These are phyloP conservation scores for Platalea minor DNA, from an alignment of 2,797 vertebrate genomes.

Conservation along the genomic window DNA sequence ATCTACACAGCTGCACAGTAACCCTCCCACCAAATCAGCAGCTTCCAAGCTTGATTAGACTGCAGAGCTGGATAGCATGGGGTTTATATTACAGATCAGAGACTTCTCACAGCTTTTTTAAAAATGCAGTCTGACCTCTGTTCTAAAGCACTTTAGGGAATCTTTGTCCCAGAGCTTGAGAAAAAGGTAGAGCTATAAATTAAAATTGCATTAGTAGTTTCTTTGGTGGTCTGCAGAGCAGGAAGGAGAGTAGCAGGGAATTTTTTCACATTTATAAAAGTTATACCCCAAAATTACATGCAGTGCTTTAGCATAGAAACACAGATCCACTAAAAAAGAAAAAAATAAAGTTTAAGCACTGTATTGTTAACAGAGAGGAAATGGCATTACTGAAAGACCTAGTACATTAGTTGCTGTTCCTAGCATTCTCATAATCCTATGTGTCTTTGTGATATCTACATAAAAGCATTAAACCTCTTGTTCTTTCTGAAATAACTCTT, in stretches of 20 bases:
- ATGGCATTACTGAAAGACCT: background rate
- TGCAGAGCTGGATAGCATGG: background rate
- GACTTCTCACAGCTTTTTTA: background rate
- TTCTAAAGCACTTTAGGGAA: slow-evolving; percentile 48
- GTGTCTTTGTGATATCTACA: background rate
- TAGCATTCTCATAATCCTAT: background rate
- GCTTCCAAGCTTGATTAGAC: background rate
- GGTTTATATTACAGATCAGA: background rate
- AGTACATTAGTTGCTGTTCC: background rate
- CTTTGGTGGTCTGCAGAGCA: background rate
- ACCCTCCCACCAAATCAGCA: background rate
- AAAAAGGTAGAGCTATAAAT: slow-evolving; percentile 28
- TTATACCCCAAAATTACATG: background rate
- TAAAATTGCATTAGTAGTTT: slow-evolving; percentile 34
- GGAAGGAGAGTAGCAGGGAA: background rate
- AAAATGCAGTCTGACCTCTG: slow-evolving; percentile 29
- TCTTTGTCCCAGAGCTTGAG: slow-evolving; percentile 33
- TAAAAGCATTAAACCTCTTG: background rate
- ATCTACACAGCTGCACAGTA: background rate
- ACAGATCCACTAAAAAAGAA: background rate
- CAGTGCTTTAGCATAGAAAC: background rate
- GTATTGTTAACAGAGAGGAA: background rate
- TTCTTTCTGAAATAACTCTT: background rate
- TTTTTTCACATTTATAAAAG: background rate
- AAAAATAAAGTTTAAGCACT: background rate